Base-by-base conservation (phyloP, 2,888 invertebrate genomes). In the Catocala sponsa region DNA sequence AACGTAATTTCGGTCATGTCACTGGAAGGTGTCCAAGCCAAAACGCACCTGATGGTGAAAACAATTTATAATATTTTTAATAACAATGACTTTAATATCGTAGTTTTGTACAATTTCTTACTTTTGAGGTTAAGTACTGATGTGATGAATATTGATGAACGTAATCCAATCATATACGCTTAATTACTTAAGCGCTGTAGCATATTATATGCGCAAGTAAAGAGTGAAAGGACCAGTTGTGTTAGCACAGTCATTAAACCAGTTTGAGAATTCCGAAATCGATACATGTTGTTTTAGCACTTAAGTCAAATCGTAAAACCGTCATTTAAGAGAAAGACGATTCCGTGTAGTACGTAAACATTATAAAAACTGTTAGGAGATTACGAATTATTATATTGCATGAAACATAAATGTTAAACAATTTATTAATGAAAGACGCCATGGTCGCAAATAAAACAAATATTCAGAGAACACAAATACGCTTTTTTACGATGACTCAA, bases 1-100 rank as follows among this genome's bases (percentile, higher is more conserved):
- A 78, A 80, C 80, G 76, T 74, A 79, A 81, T 81, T 81, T 72
- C 58, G 55, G 51, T 63, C 66, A 71, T 72, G 79, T 76, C 70
- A 74, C 59, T 52, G 65, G 48, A 64, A 68, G 68, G 64, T 59
- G 58, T 68, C 35, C 35, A 25, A 48, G 42, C 44, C 72, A 74
- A 57, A 42, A 47, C 54, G 1, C 48, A 63, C 47, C 41, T 60
- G 65, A 67, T 46, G 43, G 43, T 54, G 25, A 49, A 49, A 49
- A 33, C 48, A 25, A 25, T 13, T 43, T 12, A 15, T 46, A n/a
- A 42, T 42, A 38, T 38, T 5, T 15, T 25, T 25, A 25, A 25
- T 25, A 25, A 9, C 35, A 9, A 38, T 7, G 9, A 38, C 35
- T 38, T 38, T 7, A 6, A 38, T 38, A 7, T 6, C 9, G 35